Evolutionary conservation across 2,888 invertebrate genomes (phyloP), one percentile per base, ranked within the genome.

Genomic region (Acronicta aceris): DNA sequence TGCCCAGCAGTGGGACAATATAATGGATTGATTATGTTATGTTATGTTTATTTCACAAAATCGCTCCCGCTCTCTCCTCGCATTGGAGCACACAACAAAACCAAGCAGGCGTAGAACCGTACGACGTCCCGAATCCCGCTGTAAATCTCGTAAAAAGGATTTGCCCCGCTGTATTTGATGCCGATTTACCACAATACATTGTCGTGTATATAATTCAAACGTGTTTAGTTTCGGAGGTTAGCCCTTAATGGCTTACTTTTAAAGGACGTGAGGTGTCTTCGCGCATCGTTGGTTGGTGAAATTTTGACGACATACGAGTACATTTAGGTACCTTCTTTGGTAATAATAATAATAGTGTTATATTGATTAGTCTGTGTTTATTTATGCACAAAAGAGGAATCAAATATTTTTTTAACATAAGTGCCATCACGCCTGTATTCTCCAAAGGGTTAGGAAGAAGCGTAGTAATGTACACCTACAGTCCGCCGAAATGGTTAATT

Each of bases 111-210:
- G 85, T 84, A 84, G 81, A 76, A 83, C 81, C 81, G 77, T 81
- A 81, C 84, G 85, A 85, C 84, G 82, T 77, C 77, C 81, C 63
- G 86, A 87, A 91, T 90, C 88, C 89, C 87, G 82, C 77, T 80
- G 91, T 93, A 93, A 93, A 93, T 93, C 92, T 93, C 87, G 86
- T 89, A 91, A 91, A 91, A 91, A 89, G 91, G 90, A 91, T 92
- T 92, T 88, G 81, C 88, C 79, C 86, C 86, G 62, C 89, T 91
- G 90, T 92, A 89, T 88, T 89, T 86, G 76, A 77, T 82, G 79
- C 81, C 91, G 89, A 93, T 92, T 93, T 91, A 92, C 88, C 89
- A 70, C 89, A 85, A 86, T 82, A 88, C 81, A 71, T 68, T 76
- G 71, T 72, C 33, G 1, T 78, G 74, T 81, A 81, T 82, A 82